Evolutionary conservation across 2,113 vertebrate species (phyloP).

Genomic region (Caloenas nicobarica): DNA sequence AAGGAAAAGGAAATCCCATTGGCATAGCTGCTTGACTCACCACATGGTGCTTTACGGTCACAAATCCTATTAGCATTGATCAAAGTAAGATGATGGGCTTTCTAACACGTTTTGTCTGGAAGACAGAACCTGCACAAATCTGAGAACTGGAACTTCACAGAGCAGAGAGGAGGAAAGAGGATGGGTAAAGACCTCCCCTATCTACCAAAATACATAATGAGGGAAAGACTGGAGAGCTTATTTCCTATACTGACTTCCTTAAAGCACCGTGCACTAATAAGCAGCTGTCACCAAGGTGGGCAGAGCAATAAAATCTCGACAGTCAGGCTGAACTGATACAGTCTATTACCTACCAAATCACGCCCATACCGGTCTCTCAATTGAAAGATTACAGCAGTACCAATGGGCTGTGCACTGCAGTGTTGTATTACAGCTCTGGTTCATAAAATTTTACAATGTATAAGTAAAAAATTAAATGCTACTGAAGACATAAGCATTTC

Average conservation of each 20-base stretch:
- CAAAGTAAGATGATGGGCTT: background rate
- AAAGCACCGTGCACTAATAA: slow-evolving; percentile 1
- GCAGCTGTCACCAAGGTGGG: slow-evolving; percentile 29
- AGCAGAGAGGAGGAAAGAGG: background rate
- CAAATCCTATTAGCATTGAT: slow-evolving; percentile 9
- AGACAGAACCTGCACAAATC: background rate
- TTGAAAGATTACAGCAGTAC: slow-evolving; percentile 18
- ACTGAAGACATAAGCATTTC: background rate
- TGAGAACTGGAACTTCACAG: background rate
- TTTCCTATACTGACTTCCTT: background rate
- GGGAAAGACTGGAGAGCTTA: background rate
- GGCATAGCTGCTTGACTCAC: background rate
- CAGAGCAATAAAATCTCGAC: background rate
- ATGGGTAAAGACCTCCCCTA: background rate
- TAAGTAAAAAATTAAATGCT: slow-evolving; percentile 55
- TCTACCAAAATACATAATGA: background rate
- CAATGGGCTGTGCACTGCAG: slow-evolving; percentile 26
- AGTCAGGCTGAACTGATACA: slow-evolving; percentile 59
- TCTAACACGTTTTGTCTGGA: background rate
- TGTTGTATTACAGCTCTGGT: slow-evolving; percentile 32
- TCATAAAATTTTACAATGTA: slow-evolving; percentile 65
- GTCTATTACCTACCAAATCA: slow-evolving; percentile 54
- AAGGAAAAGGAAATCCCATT: background rate
- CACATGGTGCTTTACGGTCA: background rate
- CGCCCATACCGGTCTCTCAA: background rate